Evolutionary conservation across 1,140 invertebrate genomes (phyloP), one percentile per base, ranked within the genome.

Genomic region (Anoplophora glabripennis): DNA sequence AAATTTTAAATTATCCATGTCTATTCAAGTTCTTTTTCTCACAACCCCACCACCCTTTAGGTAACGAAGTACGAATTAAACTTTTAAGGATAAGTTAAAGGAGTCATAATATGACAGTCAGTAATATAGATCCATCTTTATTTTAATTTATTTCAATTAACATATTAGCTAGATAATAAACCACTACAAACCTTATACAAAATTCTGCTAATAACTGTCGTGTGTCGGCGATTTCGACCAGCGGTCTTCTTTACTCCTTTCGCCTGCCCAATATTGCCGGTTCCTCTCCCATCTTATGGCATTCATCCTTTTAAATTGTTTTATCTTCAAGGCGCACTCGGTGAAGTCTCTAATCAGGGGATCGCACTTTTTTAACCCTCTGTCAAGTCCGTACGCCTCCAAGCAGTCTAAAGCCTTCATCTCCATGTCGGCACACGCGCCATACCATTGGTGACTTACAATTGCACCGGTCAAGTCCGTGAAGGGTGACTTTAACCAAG

Each of bases 371-470:
- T 69, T 61, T 44, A 76, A 62, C 0, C 80, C 84, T 35, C 76
- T 75, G 10, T 83, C 79, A 9, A 83, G 59, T 4, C 88, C 89
- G 66, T 90, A 90, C 1, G 87, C 88, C 71, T 90, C 87, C 7
- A 88, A 62, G 70, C 89, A 90, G 54, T 90, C 84, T 70, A 88
- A 82, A 51, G 82, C 79, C 12, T 80, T 76, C 70, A 86, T 75
- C 73, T 90, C 88, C 58, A 87, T 78, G 53, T 82, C 77, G 34
- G 79, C 81, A 71, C 89, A 90, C 14, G 67, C 68, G 8, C 80
- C 78, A 60, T 80, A 74, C 63, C 79, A 70, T 69, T 90, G 88
- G 67, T 85, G 82, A 58, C 80, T 85, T 11, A 83, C 58, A 11
- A 88, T 52, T 28, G 77, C 76, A 59, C 81, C 83, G 51, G 83